Base-by-base conservation (phyloP, 1,140 invertebrate genomes). In the Camponotus pennsylvanicus region DNA sequence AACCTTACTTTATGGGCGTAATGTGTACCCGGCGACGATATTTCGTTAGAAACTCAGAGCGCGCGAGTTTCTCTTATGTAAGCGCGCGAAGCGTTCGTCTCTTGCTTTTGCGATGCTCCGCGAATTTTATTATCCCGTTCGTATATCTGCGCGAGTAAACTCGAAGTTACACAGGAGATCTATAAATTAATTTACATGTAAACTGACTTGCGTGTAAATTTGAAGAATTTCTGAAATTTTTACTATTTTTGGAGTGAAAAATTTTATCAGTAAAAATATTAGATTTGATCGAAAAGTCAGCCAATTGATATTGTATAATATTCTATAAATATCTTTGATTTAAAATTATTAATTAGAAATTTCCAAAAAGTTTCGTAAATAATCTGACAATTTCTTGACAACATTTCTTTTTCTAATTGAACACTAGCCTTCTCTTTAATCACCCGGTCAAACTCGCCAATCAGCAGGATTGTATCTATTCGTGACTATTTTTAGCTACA, bases 31-130 rank as follows among this genome's bases (percentile, higher is more conserved):
- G 63, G 45, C 75, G 79, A 73, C 75, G 85, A 90, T 90, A 92
- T 92, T 92, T 93, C 91, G 88, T 93, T 93, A 92, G 92, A 93
- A 93, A 92, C 88, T 61, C 66, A 90, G 80, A 88, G 87, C 86
- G 85, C 73, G 75, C 79, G 85, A 92, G 92, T 93, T 93, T 93
- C 92, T 92, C 91, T 93, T 91, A 92, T 88, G 86, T 91, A 92
- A 91, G 88, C 87, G 73, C 40, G 64, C 57, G 37, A 76, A 76
- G 27, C 59, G 71, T 34, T 57, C 34, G 77, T 40, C 27, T 57
- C 37, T 59, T 42, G 63, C 21, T 18, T 32, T 27, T 52, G 21
- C 55, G 37, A n/a, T 80, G 45, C 49, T 27, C 4, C 73, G 15
- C 49, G 73, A 78, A 66, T 78, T 76, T 78, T 66, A 21, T 15